A percentile compares a stretch with the other conserved stretches of the same genome.
Conservation (phyloP, 2,888 invertebrate species). For the Cylloceria caligata region DNA sequence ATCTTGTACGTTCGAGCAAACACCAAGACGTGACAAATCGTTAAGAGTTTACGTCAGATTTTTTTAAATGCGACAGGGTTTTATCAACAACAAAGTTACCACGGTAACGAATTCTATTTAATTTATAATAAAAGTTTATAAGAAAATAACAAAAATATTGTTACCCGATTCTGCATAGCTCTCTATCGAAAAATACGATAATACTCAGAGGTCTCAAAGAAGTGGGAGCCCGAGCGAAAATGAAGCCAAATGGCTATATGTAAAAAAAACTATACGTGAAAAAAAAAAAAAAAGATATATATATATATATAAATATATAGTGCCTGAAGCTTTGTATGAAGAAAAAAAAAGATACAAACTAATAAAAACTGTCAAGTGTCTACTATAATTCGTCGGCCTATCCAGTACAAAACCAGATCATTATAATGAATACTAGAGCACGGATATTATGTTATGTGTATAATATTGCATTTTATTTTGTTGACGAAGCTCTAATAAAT, state of each 20-base stretch:
- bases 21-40: constrained; percentile 20
- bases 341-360: constrained; percentile 60
- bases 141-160: neutral
- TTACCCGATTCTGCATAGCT: constrained; percentile 47
- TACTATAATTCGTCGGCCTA: constrained; percentile 77
- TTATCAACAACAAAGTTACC: constrained; percentile 45
- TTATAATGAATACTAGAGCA: constrained; percentile 77
- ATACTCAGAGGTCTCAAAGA: constrained; percentile 59
- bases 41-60: constrained; percentile 23
- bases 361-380: constrained; percentile 49
- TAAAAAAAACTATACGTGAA: constrained; percentile 48
- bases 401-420: constrained; percentile 82
- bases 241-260: constrained; percentile 44
- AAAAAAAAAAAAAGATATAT: too few species aligned
- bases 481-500: constrained; percentile 81
- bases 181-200: constrained; percentile 56
- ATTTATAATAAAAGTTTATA: constrained; percentile 41
- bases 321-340: constrained; percentile 43
- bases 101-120: constrained; percentile 42
- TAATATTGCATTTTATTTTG: constrained; percentile 82
- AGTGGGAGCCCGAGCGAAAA: constrained; percentile 51
- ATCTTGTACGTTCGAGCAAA: constrained; percentile 2
- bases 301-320: constrained; percentile 30
- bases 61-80: constrained; percentile 20
- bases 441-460: constrained; percentile 81